Evolutionary conservation across 1,140 invertebrate species (phyloP), one percentile per base, ranked within the genome.

Genomic region (Caenorhabditis tropicalis): DNA sequence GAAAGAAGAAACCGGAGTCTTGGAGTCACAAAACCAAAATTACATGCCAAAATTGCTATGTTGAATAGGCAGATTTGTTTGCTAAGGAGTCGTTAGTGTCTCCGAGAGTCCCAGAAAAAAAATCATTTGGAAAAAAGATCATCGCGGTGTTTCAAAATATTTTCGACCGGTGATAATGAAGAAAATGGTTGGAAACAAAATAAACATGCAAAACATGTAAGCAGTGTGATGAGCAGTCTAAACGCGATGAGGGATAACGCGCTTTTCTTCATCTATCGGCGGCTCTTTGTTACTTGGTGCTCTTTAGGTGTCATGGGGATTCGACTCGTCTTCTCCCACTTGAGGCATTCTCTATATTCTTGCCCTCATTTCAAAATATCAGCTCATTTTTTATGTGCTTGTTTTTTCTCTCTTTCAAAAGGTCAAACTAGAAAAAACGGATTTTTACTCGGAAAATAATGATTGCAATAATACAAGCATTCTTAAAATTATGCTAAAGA

Each of bases 211-310:
- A 74, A 74, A 19, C 31, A 65, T 27, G 53, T 27, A 56, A 33
- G 31, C 29, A 65, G 65, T 74, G 65, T 74, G 65, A 74, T 74
- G 65, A 74, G 65, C 65, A 74, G 65, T 74, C 36, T 46, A 74
- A 74, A 74, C 65, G n/a, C 36, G 33, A 74, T 74, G 65, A 39
- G 36, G 65, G 65, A 43, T 74, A 74, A 74, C 65, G 36, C 65
- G 65, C 65, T 39, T 31, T 46, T 74, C 65, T 74, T 74, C 65
- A 74, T 74, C 65, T 74, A 74, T 74, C 65, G 65, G 65, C 65
- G 65, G 65, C 65, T 74, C 65, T 74, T 74, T 74, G 65, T 74
- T 74, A 74, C 65, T 74, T 39, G 65, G 65, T 74, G 65, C 65
- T 74, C 36, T 74, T 74, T 74, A 74, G 65, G 65, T 74, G 65